Percentiles rank a stretch among this genome's conserved stretches.
These are phyloP conservation scores for Orthosia cruda DNA, from an alignment of 2,888 invertebrate genomes.

Conservation along the genomic window DNA sequence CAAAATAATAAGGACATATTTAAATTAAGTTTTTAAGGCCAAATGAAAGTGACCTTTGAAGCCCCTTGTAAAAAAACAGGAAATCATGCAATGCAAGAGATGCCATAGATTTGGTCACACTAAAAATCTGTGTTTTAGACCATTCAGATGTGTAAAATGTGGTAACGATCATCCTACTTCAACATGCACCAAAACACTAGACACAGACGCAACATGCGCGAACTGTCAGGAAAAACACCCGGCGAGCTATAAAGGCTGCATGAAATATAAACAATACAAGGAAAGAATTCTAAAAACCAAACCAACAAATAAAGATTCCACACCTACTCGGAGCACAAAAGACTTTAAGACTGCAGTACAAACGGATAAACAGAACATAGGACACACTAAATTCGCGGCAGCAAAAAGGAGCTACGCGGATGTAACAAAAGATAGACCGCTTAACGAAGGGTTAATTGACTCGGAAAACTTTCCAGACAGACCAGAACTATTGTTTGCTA, in stretches of 20 bases:
- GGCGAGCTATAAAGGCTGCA: not conserved
- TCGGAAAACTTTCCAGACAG: not conserved
- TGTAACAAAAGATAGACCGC: too few species aligned
- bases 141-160: not conserved
- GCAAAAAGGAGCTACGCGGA: too few species aligned
- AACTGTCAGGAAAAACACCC: constrained; percentile 3
- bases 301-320: not conserved
- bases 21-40: too few species aligned
- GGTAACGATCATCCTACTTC: not conserved
- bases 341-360: not conserved
- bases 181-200: not conserved
- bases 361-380: too few species aligned
- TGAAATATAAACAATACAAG: constrained; percentile 8
- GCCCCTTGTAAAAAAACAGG: too few species aligned
- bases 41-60: too few species aligned
- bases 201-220: constrained; percentile 1
- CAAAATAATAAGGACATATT: too few species aligned
- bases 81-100: too few species aligned
- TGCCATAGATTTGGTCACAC: constrained; percentile 5
- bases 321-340: not conserved
- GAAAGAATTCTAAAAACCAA: not conserved
- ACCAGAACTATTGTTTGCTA: too few species aligned
- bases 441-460: too few species aligned
- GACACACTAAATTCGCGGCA: too few species aligned
- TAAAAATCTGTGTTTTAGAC: constrained; percentile 10